These are phyloP conservation scores for Conistra vaccinii DNA, from an alignment of 2,888 invertebrate genomes.

Conservation along the genomic window DNA sequence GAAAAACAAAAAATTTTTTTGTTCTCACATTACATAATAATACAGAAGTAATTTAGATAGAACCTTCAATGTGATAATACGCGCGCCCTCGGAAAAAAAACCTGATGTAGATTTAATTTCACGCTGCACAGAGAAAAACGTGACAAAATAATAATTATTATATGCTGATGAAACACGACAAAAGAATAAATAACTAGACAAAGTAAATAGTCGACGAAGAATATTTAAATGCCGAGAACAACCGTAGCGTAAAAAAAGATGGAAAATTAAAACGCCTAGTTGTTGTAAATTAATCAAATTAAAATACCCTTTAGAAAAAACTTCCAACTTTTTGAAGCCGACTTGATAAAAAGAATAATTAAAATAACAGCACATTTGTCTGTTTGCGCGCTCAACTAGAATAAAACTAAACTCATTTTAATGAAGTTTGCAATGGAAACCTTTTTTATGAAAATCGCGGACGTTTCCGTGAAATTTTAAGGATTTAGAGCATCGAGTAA, in stretches of 20 bases:
- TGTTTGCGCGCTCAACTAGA: constrained; percentile 18
- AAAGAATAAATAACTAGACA: constrained; percentile 18
- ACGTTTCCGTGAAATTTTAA: constrained; percentile 25
- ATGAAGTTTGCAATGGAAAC: constrained; percentile 2
- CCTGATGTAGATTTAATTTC: not conserved
- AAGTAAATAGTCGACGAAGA: constrained; percentile 14
- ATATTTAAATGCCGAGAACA: constrained; percentile 29
- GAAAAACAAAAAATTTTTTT: not conserved
- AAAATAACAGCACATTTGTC: constrained; percentile 24
- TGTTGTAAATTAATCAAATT: constrained; percentile 51
- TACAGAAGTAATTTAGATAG: constrained; percentile 17
- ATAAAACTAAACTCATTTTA: constrained; percentile 13
- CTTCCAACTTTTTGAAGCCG: constrained; percentile 23
- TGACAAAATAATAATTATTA: not conserved
- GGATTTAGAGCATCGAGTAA: constrained; percentile 19
- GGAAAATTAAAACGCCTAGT: constrained; percentile 36
- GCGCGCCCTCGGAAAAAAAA: not conserved
- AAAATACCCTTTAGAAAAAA: constrained; percentile 53
- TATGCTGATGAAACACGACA: constrained; percentile 10
- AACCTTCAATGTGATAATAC: not conserved
- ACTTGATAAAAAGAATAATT: constrained; percentile 2
- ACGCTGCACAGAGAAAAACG: not conserved
- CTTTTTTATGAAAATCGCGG: not conserved
- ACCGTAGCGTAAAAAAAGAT: constrained; percentile 3
- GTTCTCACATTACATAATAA: not conserved